A percentile compares a stretch with the other conserved stretches of the same genome.
phyloP scores from a whole-genome alignment of 2,888 invertebrate genomes.

The Eristalis tenax region DNA sequence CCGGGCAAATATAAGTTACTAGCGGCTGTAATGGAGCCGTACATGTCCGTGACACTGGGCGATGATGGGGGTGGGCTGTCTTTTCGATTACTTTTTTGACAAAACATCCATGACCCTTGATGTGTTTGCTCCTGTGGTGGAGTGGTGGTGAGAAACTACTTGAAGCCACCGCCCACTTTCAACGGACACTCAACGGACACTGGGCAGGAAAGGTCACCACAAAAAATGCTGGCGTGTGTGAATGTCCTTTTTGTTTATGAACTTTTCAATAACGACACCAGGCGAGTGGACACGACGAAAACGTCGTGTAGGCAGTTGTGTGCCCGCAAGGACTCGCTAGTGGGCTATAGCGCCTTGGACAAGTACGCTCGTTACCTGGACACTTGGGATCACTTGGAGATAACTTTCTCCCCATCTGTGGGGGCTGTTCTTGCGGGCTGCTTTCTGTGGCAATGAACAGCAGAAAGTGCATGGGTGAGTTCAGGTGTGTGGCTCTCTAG shows the following conservation, averaged over 20 bases:
- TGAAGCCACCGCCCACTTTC: not conserved
- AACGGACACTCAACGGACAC: too few species aligned
- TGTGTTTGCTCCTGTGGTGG: not conserved
- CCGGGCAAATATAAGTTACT: conserved; percentile 55
- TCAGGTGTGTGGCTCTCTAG: not conserved
- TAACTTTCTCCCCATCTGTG: not conserved
- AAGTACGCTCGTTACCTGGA: conserved; percentile 8
- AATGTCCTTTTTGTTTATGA: not conserved
- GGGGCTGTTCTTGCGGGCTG: not conserved
- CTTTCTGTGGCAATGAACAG: not conserved
- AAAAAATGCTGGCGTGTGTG: not conserved
- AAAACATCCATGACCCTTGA: conserved; percentile 19
- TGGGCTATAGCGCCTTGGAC: not conserved
- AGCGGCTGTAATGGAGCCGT: conserved; percentile 18
- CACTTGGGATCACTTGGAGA: not conserved
- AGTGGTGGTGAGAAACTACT: not conserved
- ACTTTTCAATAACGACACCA: conserved; percentile 7
- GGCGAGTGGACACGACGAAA: not conserved
- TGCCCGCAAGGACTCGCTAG: conserved; percentile 8
- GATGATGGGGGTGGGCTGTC: conserved; percentile 12
- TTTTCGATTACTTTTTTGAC: conserved; percentile 30
- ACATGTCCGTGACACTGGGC: conserved; percentile 18
- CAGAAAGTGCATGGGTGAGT: not conserved
- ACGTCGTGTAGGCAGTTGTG: not conserved
- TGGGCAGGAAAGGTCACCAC: not conserved